A percentile compares a stretch with the other conserved stretches of the same genome.
Conservation (phyloP, 2,113 vertebrate genomes). For the Rafetus swinhoei region DNA sequence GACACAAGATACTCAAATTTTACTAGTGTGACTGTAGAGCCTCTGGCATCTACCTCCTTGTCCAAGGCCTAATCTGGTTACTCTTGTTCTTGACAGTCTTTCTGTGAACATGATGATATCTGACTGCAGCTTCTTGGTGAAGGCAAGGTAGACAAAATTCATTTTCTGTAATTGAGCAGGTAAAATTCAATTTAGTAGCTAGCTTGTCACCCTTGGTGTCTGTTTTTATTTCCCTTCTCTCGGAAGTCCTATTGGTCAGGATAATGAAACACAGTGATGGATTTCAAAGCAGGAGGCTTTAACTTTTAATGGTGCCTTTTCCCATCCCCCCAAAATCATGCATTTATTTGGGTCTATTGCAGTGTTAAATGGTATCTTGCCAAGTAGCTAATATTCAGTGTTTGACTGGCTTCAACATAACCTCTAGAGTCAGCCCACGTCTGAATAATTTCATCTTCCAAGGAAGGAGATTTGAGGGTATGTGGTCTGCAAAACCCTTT, state of each 20-base stretch:
- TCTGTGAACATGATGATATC: neutral
- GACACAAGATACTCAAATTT: neutral
- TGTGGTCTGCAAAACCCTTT: neutral
- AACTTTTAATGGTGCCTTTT: neutral
- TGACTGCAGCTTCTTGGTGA: neutral
- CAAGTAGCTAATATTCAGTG: neutral
- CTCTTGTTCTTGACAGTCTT: neutral
- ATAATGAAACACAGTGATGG: neutral
- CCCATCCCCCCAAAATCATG: neutral
- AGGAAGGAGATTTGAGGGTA: neutral
- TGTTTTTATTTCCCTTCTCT: neutral
- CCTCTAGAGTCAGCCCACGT: neutral
- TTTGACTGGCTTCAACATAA: neutral
- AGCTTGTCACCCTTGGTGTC: neutral
- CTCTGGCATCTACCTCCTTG: neutral
- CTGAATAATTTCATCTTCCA: neutral
- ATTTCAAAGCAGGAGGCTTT: neutral
- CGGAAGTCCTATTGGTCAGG: neutral
- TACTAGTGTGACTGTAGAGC: neutral
- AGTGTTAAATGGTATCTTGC: neutral
- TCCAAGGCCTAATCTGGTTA: neutral
- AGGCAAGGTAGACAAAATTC: neutral
- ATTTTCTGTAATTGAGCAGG: neutral
- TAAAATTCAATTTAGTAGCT: neutral
- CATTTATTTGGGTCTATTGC: neutral